These are phyloP conservation scores for Atta texana DNA, from an alignment of 1,140 invertebrate genomes.

Conservation along the genomic window DNA sequence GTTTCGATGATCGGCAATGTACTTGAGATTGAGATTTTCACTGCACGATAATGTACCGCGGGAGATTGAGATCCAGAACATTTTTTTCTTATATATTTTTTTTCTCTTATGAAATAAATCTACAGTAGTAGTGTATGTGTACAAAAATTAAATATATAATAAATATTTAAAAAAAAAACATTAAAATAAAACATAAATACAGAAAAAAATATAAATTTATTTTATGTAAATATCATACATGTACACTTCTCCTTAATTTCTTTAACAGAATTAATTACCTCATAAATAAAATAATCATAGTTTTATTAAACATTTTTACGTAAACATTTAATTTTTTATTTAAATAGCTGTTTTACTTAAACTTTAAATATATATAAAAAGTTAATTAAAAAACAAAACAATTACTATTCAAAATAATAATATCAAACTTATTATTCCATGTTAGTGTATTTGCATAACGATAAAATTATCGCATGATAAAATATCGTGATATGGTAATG, in stretches of 20 bases:
- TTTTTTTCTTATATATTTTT: background rate
- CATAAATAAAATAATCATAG: too few species aligned
- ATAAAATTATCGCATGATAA: too few species aligned
- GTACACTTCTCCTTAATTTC: background rate
- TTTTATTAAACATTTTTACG: too few species aligned
- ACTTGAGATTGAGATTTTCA: slow-evolving; percentile 53
- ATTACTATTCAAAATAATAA: too few species aligned
- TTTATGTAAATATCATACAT: background rate
- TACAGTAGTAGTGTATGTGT: background rate
- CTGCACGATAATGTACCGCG: slow-evolving; percentile 15
- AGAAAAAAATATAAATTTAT: background rate
- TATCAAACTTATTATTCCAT: too few species aligned
- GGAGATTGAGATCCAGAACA: slow-evolving; percentile 8
- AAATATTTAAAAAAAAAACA: background rate
- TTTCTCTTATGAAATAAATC: slow-evolving; percentile 10
- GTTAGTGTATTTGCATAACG: too few species aligned
- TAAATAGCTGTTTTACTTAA: too few species aligned
- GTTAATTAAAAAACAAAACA: too few species aligned
- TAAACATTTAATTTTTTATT: too few species aligned
- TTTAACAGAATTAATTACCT: background rate
- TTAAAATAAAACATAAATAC: background rate
- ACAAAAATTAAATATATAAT: background rate
- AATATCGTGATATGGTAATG: too few species aligned
- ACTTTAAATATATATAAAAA: too few species aligned
- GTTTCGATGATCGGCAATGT: slow-evolving; percentile 38